A percentile compares a stretch with the other conserved stretches of the same genome.
Conservation (phyloP, 1,140 invertebrate genomes). For the Hormaphis cornu region DNA sequence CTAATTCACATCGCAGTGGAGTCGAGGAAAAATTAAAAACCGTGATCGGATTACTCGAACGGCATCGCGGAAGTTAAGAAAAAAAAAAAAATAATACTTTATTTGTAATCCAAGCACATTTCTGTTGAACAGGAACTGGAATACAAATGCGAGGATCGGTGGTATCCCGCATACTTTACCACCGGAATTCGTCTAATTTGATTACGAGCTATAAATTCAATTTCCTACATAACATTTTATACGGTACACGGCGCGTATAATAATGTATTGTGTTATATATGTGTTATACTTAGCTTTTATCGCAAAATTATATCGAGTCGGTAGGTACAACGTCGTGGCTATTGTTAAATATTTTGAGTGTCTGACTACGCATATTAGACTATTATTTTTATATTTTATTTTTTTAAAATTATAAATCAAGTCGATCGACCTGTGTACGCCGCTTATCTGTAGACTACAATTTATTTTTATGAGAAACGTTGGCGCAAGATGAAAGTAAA, state of each 20-base stretch:
- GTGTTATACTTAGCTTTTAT: background rate
- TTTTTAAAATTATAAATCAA: no score
- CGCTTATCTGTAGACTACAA: no score
- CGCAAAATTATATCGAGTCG: background rate
- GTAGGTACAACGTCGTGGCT: no score
- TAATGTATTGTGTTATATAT: background rate
- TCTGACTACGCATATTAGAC: no score
- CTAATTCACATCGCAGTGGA: background rate
- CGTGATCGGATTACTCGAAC: constrained; percentile 17
- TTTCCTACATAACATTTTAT: background rate
- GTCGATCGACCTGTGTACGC: no score
- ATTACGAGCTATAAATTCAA: constrained; percentile 8
- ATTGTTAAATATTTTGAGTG: no score
- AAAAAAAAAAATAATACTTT: background rate
- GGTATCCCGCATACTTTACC: constrained; percentile 23
- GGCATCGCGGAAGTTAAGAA: background rate
- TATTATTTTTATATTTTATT: no score
- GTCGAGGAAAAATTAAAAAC: constrained; percentile 17
- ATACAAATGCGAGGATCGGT: constrained; percentile 7
- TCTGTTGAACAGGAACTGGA: background rate
- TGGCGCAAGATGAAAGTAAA: no score
- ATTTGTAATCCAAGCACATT: constrained; percentile 25
- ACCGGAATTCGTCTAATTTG: constrained; percentile 7
- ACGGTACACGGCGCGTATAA: background rate
- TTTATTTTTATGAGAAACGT: no score